Percentiles rank a stretch among this genome's conserved stretches.
phyloP scores from a whole-genome alignment of 2,797 vertebrate genomes.

The Betta splendens region DNA sequence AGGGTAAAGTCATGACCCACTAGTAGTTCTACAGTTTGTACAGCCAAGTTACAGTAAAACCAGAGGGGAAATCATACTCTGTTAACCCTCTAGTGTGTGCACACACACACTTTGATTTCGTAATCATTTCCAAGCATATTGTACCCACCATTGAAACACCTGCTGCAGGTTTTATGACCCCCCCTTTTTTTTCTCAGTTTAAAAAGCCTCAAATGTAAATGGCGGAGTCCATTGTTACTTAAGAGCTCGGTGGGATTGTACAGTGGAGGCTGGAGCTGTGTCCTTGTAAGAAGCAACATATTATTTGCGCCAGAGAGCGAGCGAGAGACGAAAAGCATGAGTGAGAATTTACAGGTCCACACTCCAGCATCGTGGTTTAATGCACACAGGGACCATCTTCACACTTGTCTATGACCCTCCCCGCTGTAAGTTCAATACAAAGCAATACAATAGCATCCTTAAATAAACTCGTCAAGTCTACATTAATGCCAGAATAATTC shows the following conservation, averaged over 20 bases:
- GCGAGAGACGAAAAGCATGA: background rate
- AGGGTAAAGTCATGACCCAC: background rate
- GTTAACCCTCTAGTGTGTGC: too few relatives aligned
- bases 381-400: conserved; percentile 12
- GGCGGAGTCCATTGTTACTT: conserved; percentile 32
- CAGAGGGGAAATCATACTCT: background rate
- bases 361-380: background rate
- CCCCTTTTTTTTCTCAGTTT: conserved; percentile 26
- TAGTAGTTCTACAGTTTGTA: background rate
- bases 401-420: conserved; percentile 5
- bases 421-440: conserved; percentile 18
- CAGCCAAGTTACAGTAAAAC: background rate
- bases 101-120: background rate
- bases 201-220: conserved; percentile 38
- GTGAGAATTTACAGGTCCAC: too few relatives aligned
- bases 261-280: background rate
- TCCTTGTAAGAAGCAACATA: conserved; percentile 18
- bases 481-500: background rate
- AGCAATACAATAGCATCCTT: conserved; percentile 2
- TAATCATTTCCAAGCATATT: conserved; percentile 12
- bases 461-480: conserved; percentile 10
- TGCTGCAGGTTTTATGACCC: conserved; percentile 21
- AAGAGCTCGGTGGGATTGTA: conserved; percentile 28
- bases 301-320: background rate
- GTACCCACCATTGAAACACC: conserved; percentile 39